Base-by-base conservation (phyloP, 2,888 invertebrate species). In the Dexiosoma caninum region DNA sequence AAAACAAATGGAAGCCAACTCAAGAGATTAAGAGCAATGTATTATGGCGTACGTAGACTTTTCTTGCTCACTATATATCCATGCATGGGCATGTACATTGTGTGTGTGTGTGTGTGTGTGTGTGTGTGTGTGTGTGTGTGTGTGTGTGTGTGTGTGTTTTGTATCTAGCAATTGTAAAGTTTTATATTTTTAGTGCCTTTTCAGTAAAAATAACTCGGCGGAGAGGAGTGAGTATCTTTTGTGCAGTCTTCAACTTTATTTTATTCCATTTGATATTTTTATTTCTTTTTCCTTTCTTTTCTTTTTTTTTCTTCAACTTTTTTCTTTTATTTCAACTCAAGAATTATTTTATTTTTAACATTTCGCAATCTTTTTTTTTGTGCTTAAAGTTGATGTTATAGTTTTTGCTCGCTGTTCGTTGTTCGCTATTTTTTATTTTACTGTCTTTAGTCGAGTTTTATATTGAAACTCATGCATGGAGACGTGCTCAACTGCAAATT, bases 401-500 rank as follows among this genome's bases (percentile, higher is more conserved):
- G 53, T 42, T 55, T 14, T 32, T 32, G 19, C 21, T 40, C n/a
- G 21, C 19, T 53, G 27, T 10, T 30, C 9, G 16, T 9, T 32
- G 2, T 21, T 35, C n/a, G n/a, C n/a, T n/a, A n/a, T 32, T 35
- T 46, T 32, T 21, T 42, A n/a, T 14, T 55, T 27, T 57, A 42
- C 21, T 19, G 7, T 23, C 10, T 37, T 16, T 7, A 57, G 69
- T 57, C 21, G 57, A 69, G 57, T 57, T 57, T 57, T 37, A 37
- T 69, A 40, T 32, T 44, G 42, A 42, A 69, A 32, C 55, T 69
- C 42, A 55, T 42, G 69, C 69, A 66, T 57, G 44, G 57, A 57
- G 69, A 69, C 69, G 69, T 69, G 69, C 46, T 69, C 57, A 69
- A 69, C 55, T 57, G 69, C 69, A 69, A 69, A 69, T 69, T 69